Percentiles rank a stretch among this genome's conserved stretches.
phyloP scores from a whole-genome alignment of 2,797 vertebrate species.

The Natrix natrix region DNA sequence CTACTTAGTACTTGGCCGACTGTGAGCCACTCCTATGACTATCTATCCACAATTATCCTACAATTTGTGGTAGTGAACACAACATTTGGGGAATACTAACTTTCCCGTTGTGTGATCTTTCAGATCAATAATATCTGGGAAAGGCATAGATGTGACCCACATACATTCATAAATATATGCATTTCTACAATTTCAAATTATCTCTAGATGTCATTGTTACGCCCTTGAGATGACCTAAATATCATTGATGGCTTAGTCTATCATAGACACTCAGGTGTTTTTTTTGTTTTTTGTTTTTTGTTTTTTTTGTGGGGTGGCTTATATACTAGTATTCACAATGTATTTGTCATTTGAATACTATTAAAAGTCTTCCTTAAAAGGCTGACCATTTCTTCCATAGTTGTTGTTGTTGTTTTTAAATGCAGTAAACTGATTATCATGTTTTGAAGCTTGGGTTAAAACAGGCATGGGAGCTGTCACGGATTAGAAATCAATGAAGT shows the following conservation, averaged over 20 bases:
- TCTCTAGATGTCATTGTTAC: neutral
- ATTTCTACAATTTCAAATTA: neutral
- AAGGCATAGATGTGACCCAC: neutral
- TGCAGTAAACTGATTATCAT: constrained; percentile 44
- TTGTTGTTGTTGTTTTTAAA: constrained; percentile 16
- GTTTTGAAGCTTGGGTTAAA: constrained; percentile 60
- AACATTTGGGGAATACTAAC: neutral
- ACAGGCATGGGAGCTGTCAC: constrained; percentile 67
- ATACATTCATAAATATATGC: neutral
- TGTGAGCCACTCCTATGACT: neutral
- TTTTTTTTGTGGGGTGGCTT: neutral
- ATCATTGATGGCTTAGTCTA: neutral
- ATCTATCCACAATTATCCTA: neutral
- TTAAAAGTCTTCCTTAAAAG: neutral
- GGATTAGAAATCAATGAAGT: constrained; percentile 71
- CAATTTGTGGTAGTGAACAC: neutral
- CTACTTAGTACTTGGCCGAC: neutral
- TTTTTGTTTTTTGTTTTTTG: neutral
- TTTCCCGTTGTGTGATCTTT: neutral
- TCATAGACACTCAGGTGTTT: neutral
- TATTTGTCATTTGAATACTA: neutral
- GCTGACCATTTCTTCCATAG: neutral
- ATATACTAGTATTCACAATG: neutral
- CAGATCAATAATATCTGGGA: neutral
- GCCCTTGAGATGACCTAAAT: neutral